Evolutionary conservation across 2,113 vertebrate genomes (phyloP).

Genomic region (Haplochromis vanheusdeni): DNA sequence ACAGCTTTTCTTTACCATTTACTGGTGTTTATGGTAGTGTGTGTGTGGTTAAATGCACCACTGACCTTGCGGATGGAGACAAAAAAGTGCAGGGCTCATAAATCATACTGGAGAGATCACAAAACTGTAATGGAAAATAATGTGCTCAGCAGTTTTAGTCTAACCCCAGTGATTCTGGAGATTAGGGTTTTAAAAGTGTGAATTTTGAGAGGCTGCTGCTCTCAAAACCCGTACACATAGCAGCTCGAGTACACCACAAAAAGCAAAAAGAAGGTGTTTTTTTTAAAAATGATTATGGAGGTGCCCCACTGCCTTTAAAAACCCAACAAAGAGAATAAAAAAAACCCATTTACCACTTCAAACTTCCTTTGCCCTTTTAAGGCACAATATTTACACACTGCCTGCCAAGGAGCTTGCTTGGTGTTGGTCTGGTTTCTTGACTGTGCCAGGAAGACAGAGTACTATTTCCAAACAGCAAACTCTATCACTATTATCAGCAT

Average conservation of each 20-base stretch:
- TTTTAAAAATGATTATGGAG: conserved; percentile 18
- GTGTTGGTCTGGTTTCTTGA: conserved; percentile 1
- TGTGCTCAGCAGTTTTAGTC: conserved; percentile 40
- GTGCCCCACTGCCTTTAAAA: conserved; percentile 39
- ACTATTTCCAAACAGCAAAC: conserved; percentile 26
- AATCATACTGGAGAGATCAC: conserved; percentile 47
- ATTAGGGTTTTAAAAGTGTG: conserved; percentile 20
- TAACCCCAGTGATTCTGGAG: conserved; percentile 6
- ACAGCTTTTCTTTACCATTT: conserved; percentile 13
- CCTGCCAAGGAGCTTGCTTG: conserved; percentile 3
- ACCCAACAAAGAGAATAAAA: conserved; percentile 40
- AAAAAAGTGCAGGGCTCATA: conserved; percentile 29
- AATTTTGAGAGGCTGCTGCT: conserved; percentile 27
- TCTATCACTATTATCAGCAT: conserved; percentile 28
- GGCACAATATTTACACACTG: conserved; percentile 37
- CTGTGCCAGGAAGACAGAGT: not conserved
- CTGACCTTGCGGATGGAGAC: conserved; percentile 2
- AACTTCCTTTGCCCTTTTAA: conserved; percentile 41
- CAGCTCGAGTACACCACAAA: conserved; percentile 19
- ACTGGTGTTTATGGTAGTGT: conserved; percentile 10
- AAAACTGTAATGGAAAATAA: conserved; percentile 40
- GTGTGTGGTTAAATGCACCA: not conserved
- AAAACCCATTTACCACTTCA: conserved; percentile 41
- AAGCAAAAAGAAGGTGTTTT: conserved; percentile 47
- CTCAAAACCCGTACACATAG: not conserved